Evolutionary conservation across 2,113 vertebrate species (phyloP), one percentile per base, ranked within the genome.

Genomic region (Pseudorhombus dupliciocellatus): DNA sequence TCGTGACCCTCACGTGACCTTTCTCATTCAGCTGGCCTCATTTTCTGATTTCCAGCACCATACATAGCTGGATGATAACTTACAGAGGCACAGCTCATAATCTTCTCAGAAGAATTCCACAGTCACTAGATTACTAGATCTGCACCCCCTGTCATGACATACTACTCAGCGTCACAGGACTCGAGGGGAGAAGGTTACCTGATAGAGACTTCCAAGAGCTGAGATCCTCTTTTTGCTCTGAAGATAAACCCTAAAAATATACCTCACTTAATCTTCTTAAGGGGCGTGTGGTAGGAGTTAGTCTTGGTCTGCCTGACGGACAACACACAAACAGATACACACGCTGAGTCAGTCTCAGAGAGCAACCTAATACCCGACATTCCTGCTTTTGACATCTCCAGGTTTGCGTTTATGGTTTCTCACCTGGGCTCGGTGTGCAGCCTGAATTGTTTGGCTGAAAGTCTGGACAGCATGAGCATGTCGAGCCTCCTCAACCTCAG

Each of bases 221-320:
- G 80, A 84, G 81, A 77, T 89, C 91, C 84, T 88, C 75, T 85
- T 73, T 92, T 92, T 84, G 84, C 86, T 92, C 52, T 66, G 80
- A 89, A 93, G 94, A 93, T 96, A 94, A 95, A 95, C 93, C 90
- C 95, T 95, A 95, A 95, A 95, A 95, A 96, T 95, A 94, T 69
- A 91, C 94, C 87, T 91, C 70, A 30, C 76, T 85, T 98, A 98
- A 98, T 96, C 97, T 94, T 73, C 95, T 96, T 96, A 95, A 76
- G 78, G 75, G 83, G 87, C 71, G 81, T 86, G 80, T 84, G 87
- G 86, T 89, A 79, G 85, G 67, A 86, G 87, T 81, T 79, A 81
- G 72, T 73, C 87, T 87, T 60, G 69, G 18, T 16, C 62, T 40
- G 62, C 63, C 44, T 70, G 79, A 65, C 62, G 59, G 79, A 79